Evolutionary conservation across 92 coral and sea anemone genomes (phyloP).

Genomic region (Paragorgia papillata): DNA sequence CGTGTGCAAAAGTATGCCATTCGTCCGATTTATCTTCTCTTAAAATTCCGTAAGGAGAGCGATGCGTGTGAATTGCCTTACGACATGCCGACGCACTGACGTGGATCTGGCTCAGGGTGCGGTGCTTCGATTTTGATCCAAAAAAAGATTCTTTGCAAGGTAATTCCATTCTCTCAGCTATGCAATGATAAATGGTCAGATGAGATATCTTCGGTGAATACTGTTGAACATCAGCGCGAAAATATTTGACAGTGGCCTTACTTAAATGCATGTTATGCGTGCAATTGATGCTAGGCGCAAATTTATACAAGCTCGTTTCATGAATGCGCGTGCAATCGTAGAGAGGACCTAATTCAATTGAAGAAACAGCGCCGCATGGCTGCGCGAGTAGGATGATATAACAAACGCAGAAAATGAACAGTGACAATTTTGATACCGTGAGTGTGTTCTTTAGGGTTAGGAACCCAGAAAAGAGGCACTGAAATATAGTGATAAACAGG

Average conservation of each 20-base stretch:
- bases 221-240: not conserved
- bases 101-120: not conserved
- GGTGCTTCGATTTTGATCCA: constrained; percentile 3
- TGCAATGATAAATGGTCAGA: constrained; percentile 19
- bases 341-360: not conserved
- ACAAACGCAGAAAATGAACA: not conserved
- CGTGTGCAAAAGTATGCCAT: constrained; percentile 1
- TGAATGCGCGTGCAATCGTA: constrained; percentile 20
- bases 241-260: constrained; percentile 3
- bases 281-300: not conserved
- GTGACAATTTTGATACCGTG: too few relatives aligned
- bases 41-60: not conserved
- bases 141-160: constrained; percentile 11
- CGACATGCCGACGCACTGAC: not conserved
- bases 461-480: too few relatives aligned
- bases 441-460: too few relatives aligned
- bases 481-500: not conserved
- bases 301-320: constrained; percentile 10
- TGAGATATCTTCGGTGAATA: constrained; percentile 8
- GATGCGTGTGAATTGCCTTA: not conserved
- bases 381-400: not conserved
- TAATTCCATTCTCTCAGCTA: not conserved
- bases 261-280: constrained; percentile 22
- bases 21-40: not conserved
- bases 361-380: not conserved